Base-by-base conservation (phyloP, 2,797 vertebrate genomes). In the Meda fulgida region DNA sequence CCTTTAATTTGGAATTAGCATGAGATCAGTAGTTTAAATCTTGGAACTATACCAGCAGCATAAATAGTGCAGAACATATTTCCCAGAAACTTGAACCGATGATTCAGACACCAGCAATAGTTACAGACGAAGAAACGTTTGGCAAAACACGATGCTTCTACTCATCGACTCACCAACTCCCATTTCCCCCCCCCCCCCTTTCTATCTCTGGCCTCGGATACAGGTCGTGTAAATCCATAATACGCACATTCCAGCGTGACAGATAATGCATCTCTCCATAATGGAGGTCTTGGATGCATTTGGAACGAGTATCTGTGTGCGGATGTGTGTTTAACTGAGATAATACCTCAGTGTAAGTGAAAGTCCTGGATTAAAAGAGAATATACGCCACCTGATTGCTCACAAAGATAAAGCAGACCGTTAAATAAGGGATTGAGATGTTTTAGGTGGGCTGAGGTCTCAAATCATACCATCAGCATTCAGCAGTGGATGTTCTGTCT, bases 351-450 rank as follows among this genome's bases (percentile, higher is more conserved):
- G 84, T 87, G 80, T 88, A 89, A 85, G 86, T 88, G 87, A 88
- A 86, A 75, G 79, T 87, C 85, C 66, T 66, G 87, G 87, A 92
- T 91, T 92, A 91, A 92, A 88, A 69, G 65, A 69, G 76, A 89
- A 89, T 88, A 87, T 89, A 79, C 86, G 80, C 73, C 85, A 88
- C 84, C 88, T 84, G 88, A 91, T 90, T 88, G 90, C 88, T 81
- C 36, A 38, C 34, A 78, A 87, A 88, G 85, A 90, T 85, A 89
- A 86, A 88, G 84, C 78, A 58, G 83, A 82, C 66, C 77, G 81
- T 82, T 85, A 87, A 89, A 90, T 85, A 85, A 89, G 84, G 86
- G 87, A 89, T 87, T 89, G 88, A 72, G 69, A 86, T 87, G 87
- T 83, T 88, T 89, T 85, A 84, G 88, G 84, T 87, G 80, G 85